Base-by-base conservation (phyloP, 2,888 invertebrate species). In the Drosophila merina region DNA sequence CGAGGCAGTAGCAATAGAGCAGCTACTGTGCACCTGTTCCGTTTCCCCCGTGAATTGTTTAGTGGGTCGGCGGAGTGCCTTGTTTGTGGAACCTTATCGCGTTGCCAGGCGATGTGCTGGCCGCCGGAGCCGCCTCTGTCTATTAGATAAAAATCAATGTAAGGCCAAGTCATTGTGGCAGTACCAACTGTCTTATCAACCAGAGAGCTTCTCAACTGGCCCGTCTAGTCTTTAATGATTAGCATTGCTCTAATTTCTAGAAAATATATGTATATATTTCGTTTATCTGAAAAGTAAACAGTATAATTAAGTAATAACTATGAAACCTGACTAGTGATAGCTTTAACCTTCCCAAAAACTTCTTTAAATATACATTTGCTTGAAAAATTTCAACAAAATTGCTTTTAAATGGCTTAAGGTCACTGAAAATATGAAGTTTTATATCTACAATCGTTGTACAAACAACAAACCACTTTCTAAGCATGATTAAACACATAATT, bases 111-210 rank as follows among this genome's bases (percentile, higher is more conserved):
- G 59, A 52, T 36, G 36, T 36, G 28, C 6, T 28, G 20, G 30
- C 40, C 20, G 9, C 31, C 36, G 9, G 20, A 26, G 28, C 28
- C 5, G 28, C 28, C 28, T 28, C 28, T 28, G 28, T 28, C 33
- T 59, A 26, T 50, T 67, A 72, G 72, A 82, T 79, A 82, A 75
- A 76, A 72, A 79, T 79, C 82, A 81, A 76, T 76, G 74, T 70
- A 50, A 63, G 45, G 57, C 28, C 40, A 44, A 70, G 67, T 63
- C 44, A 45, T 30, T 36, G 10, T 25, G 42, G 20, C 44, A 67
- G 33, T 69, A 20, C 20, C 20, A 20, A 20, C 66, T 9, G 25
- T 12, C 50, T 60, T 55, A 60, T 59, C 60, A 36, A 0, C n/a
- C n/a, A 4, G n/a, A 36, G 36, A 36, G 36, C 4, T 36, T 36